Conservation (phyloP, 2,797 vertebrate genomes). For the Psittacula echo region DNA sequence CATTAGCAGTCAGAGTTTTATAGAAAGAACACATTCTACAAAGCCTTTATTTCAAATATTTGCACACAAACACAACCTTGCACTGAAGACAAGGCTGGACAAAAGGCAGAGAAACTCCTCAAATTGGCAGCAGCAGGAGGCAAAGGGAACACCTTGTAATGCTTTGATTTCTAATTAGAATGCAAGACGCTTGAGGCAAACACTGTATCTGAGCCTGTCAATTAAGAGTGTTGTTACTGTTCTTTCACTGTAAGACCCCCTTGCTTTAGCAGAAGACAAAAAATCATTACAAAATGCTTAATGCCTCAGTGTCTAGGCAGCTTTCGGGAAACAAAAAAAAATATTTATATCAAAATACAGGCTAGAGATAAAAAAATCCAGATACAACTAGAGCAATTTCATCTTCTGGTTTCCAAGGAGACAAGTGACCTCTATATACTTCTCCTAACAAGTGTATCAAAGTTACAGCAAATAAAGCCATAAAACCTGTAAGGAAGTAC, state of each 20-base stretch:
- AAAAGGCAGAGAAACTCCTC: background rate
- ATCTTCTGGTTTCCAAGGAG: slow-evolving; percentile 86
- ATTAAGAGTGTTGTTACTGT: background rate
- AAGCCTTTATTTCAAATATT: background rate
- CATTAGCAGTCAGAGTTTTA: background rate
- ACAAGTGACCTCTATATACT: slow-evolving; percentile 64
- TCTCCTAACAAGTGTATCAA: slow-evolving; percentile 46
- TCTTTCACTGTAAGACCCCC: background rate
- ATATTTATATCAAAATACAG: slow-evolving; percentile 56
- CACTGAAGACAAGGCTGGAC: background rate
- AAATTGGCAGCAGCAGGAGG: background rate
- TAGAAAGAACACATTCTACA: background rate
- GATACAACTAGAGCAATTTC: slow-evolving; percentile 75
- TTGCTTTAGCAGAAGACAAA: slow-evolving; percentile 4
- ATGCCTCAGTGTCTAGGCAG: slow-evolving; percentile 1
- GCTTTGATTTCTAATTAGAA: slow-evolving; percentile 56
- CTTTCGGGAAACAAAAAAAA: slow-evolving; percentile 38
- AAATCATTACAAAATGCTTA: slow-evolving; percentile 49
- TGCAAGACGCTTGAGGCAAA: background rate
- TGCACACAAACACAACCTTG: background rate
- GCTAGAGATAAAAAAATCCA: slow-evolving; percentile 57
- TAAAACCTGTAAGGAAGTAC: background rate
- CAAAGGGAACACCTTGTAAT: background rate
- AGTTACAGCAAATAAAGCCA: slow-evolving; percentile 44
- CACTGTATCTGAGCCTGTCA: background rate